Evolutionary conservation across 2,113 vertebrate species (phyloP).

Genomic region (Oplegnathus fasciatus): DNA sequence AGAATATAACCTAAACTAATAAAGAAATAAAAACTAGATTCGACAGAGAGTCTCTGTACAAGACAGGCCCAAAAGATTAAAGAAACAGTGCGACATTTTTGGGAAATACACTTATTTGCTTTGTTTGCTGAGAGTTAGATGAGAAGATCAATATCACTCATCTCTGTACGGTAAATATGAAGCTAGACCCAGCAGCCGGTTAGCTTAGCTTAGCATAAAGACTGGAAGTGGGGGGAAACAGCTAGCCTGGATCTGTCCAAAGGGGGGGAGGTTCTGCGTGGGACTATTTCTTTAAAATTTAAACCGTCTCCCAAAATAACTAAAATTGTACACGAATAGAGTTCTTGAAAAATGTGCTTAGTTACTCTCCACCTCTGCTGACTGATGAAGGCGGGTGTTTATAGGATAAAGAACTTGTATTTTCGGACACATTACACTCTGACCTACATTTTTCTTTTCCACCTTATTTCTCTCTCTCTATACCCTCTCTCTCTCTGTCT

Average conservation of each 20-base stretch:
- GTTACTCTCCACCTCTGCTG: not conserved
- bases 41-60: not conserved
- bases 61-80: not conserved
- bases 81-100: not conserved
- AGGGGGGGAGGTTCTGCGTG: not conserved
- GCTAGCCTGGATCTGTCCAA: too few relatives aligned
- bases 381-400: constrained; percentile 26
- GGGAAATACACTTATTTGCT: not conserved
- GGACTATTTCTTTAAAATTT: not conserved
- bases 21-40: not conserved
- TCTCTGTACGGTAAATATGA: not conserved
- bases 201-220: too few relatives aligned
- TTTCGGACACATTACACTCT: constrained; percentile 55
- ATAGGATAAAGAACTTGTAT: constrained; percentile 28
- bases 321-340: not conserved
- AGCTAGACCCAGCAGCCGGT: too few relatives aligned
- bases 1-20: not conserved
- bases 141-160: not conserved
- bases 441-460: constrained; percentile 64
- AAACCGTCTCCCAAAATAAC: not conserved
- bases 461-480: constrained; percentile 37
- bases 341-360: not conserved
- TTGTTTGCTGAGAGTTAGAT: not conserved
- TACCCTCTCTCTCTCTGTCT: constrained; percentile 22
- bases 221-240: too few relatives aligned